Evolutionary conservation across 37 sponge, comb jelly and placozoan species (phyloP).

Genomic region (Halisarca cf. caerulea): DNA sequence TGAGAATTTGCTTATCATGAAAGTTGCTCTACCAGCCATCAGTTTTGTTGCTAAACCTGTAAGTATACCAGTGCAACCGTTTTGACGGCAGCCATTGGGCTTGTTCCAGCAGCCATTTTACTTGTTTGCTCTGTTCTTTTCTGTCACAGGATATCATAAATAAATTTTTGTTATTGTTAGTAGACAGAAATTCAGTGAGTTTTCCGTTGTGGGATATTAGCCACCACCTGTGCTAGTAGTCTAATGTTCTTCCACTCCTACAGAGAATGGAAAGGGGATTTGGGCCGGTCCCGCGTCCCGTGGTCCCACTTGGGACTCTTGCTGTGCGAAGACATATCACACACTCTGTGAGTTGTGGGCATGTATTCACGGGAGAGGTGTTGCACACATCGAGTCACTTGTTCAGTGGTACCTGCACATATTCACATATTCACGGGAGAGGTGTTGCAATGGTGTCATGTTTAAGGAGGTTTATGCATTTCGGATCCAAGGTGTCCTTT

Average conservation of each 20-base stretch:
- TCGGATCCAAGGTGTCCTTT: too few species aligned
- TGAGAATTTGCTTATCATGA: slow-evolving; percentile 51
- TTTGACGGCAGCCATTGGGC: too few species aligned
- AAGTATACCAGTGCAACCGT: slow-evolving; percentile 5
- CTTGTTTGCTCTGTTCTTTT: too few species aligned
- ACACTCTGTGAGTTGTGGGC: not conserved
- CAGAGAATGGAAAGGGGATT: not conserved
- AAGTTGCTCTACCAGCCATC: slow-evolving; percentile 62
- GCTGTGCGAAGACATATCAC: not conserved
- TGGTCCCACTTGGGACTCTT: not conserved
- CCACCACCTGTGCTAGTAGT: not conserved
- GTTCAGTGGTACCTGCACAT: not conserved
- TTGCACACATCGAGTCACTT: too few species aligned
- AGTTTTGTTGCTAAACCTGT: slow-evolving; percentile 66
- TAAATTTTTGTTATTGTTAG: slow-evolving; percentile 39
- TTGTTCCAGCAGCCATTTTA: too few species aligned
- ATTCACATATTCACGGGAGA: not conserved
- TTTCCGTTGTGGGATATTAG: not conserved
- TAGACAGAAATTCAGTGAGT: slow-evolving; percentile 65
- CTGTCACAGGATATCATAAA: slow-evolving; percentile 76
- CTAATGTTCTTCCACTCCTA: not conserved
- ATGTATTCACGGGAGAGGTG: too few species aligned
- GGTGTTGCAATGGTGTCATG: too few species aligned
- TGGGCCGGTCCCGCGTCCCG: not conserved
- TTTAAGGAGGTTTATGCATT: too few species aligned